Percentiles rank a stretch among this genome's conserved stretches.
Conservation (phyloP, 1,140 invertebrate species). For the Panagrolaimus sp. region DNA sequence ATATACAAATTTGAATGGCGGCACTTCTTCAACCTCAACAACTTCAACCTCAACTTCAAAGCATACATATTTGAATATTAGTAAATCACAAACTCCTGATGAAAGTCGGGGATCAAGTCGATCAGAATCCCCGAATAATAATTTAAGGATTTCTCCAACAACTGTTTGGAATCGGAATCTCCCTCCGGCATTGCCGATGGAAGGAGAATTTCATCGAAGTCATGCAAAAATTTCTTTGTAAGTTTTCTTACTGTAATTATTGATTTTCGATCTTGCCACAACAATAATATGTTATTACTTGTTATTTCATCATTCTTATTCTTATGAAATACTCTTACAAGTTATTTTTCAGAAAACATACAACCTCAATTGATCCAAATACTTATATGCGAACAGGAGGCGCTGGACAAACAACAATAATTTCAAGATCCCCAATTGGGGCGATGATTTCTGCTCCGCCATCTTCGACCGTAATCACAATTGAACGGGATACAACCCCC, state of each 20-base stretch:
- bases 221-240: constrained; percentile 11
- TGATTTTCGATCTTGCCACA: too few species aligned
- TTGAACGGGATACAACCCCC: background rate
- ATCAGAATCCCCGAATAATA: constrained; percentile 1
- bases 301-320: too few species aligned
- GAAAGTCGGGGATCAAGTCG: constrained; percentile 3
- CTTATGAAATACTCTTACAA: too few species aligned
- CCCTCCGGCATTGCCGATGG: background rate
- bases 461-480: background rate
- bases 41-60: background rate
- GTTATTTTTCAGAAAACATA: constrained; percentile 13
- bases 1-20: constrained; percentile 6
- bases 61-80: background rate
- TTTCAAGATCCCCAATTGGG: background rate
- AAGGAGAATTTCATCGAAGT: constrained; percentile 3
- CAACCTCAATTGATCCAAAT: constrained; percentile 1
- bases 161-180: background rate
- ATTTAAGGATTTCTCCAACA: background rate
- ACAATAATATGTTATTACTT: too few species aligned
- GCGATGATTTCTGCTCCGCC: constrained; percentile 6
- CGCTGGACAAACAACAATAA: background rate
- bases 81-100: background rate
- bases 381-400: background rate
- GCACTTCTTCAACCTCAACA: background rate
- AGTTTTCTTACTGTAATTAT: background rate